Conservation (phyloP, 2,797 vertebrate genomes). For the Lepus oiostolus region DNA sequence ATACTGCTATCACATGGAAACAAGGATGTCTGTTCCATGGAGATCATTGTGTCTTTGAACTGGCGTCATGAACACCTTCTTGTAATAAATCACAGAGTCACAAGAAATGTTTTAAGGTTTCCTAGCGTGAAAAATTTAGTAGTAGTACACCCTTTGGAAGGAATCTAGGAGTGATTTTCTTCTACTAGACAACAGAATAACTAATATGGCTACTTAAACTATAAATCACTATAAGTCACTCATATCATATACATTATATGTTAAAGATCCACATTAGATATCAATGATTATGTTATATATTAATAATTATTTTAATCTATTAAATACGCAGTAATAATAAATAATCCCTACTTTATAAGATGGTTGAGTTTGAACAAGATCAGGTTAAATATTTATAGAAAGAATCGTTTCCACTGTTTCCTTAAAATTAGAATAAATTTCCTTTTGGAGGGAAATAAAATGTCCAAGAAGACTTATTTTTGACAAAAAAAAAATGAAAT, state of each 20-base stretch:
- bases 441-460: not conserved
- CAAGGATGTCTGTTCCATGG: not conserved
- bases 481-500: not conserved
- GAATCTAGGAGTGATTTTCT: constrained; percentile 50
- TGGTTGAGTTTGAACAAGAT: constrained; percentile 41
- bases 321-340: not conserved
- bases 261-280: too few species aligned
- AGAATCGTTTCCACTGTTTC: not conserved
- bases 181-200: constrained; percentile 31
- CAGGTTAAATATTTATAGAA: not conserved
- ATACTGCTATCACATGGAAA: not conserved
- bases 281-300: too few species aligned
- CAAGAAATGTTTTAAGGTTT: not conserved
- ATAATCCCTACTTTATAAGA: constrained; percentile 11
- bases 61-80: not conserved
- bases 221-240: not conserved
- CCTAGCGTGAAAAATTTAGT: constrained; percentile 21
- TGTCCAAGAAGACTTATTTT: not conserved
- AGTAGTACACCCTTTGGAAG: constrained; percentile 42
- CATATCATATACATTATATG: too few species aligned
- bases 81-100: not conserved
- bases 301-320: not conserved
- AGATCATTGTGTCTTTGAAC: too few species aligned
- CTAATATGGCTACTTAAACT: constrained; percentile 23
- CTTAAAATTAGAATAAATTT: constrained; percentile 37